These are phyloP conservation scores for Eilema sororculum DNA, from an alignment of 2,888 invertebrate species.

Conservation along the genomic window DNA sequence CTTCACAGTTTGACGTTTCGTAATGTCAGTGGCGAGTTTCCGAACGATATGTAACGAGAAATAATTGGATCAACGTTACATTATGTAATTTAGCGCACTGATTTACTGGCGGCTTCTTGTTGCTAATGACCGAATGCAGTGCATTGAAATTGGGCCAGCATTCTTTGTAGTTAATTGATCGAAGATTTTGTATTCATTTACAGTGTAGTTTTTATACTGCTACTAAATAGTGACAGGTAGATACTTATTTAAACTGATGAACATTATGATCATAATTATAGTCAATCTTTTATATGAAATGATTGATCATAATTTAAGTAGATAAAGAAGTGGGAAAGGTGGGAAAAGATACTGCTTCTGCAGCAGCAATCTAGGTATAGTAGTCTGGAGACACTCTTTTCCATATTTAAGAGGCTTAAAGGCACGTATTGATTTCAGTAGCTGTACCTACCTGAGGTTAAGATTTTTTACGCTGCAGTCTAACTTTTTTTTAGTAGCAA, in stretches of 20 bases:
- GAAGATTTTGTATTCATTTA: conserved; percentile 8
- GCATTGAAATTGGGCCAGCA: conserved; percentile 28
- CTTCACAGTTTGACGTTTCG: conserved; percentile 38
- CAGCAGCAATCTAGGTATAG: no score
- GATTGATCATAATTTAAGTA: background rate
- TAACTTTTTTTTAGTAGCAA: background rate
- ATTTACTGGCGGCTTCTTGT: conserved; percentile 33
- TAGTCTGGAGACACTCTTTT: no score
- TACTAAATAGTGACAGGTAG: background rate
- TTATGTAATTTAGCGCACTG: conserved; percentile 49
- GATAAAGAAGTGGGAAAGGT: no score
- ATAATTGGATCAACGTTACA: conserved; percentile 44
- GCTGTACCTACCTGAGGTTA: no score
- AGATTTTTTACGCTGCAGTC: no score
- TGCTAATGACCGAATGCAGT: conserved; percentile 25
- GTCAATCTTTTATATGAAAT: background rate
- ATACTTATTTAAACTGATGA: background rate
- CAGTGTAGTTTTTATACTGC: conserved; percentile 12
- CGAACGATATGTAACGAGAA: conserved; percentile 36
- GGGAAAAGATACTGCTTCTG: no score
- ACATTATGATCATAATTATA: no score
- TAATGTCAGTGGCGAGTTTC: conserved; percentile 39
- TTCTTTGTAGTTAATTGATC: conserved; percentile 29
- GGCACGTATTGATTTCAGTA: no score
- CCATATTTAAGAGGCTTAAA: no score